Conservation (phyloP, 2,113 vertebrate species). For the Melanostigma gelatinosum region DNA sequence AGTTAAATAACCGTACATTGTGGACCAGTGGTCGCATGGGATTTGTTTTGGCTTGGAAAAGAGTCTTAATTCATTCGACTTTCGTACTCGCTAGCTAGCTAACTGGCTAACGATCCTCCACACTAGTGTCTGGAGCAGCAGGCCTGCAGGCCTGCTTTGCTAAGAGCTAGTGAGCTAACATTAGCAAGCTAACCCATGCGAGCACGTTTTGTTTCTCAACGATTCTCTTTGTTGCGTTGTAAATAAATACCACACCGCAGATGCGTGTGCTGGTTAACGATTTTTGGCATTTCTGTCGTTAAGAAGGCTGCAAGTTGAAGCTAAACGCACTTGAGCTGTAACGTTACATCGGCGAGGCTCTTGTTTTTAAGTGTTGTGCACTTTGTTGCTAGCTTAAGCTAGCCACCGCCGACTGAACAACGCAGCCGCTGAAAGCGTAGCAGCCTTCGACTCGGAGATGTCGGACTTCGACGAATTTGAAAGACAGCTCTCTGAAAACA, state of each 20-base stretch:
- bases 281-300: not conserved
- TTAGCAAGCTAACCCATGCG: conserved; percentile 70
- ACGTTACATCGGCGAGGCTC: not conserved
- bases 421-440: conserved; percentile 64
- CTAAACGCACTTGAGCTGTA: not conserved
- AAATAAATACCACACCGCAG: conserved; percentile 15
- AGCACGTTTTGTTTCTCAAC: conserved; percentile 72
- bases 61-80: conserved; percentile 67
- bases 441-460: conserved; percentile 75
- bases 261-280: not conserved
- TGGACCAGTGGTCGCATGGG: not conserved
- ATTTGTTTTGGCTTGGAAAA: conserved; percentile 8
- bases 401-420: conserved; percentile 65
- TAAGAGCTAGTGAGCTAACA: conserved; percentile 65
- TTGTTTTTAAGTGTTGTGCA: conserved; percentile 61
- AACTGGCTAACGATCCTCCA: conserved; percentile 27
- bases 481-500: conserved; percentile 91
- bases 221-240: conserved; percentile 31
- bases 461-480: conserved; percentile 95
- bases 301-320: not conserved
- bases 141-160: conserved; percentile 67
- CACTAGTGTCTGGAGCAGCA: conserved; percentile 39
- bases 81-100: conserved; percentile 44
- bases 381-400: conserved; percentile 75
- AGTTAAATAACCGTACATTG: not conserved